Evolutionary conservation across 2,113 vertebrate species (phyloP), one percentile per base, ranked within the genome.

Genomic region (Scatophagus argus): DNA sequence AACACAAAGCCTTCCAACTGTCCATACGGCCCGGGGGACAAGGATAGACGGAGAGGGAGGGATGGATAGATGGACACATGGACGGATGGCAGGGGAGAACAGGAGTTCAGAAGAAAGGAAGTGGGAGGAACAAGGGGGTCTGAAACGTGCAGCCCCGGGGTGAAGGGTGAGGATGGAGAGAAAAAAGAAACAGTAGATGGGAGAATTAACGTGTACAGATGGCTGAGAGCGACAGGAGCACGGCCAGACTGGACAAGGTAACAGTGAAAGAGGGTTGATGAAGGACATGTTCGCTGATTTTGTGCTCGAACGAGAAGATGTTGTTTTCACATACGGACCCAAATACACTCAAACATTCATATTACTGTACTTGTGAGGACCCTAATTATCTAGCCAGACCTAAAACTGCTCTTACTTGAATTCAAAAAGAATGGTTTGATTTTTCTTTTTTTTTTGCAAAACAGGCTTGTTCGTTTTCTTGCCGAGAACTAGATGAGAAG

Each of bases 1-100:
- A 75, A 83, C 55, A 95, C 82, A 95, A 95, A 95, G 94, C 76
- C 87, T 77, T 47, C 64, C 91, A 25, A 94, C 94, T 91, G 87
- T 69, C 92, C 78, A 52, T 51, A 60, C 64, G 61, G 70, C 43
- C 84, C 85, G 65, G 32, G 56, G 86, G 82, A 82, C 81, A 69
- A 56, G 38, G 56, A 62, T n/a, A 3, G 58, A 74, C 47, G 62
- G 72, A 61, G 60, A 64, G 38, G 55, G 62, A 29, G 72, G 43
- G 76, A 62, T 21, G 8, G 80, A 72, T 64, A 31, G 75, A 82
- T 44, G 46, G 85, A 73, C 32, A n/a, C 56, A 52, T n/a, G 73
- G 79, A 56, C 5, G 54, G 77, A 80, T 36, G 47, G 52, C 32
- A 39, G 55, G 73, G 70, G 81, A 74, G 66, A 72, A 25, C 32